A percentile compares a stretch with the other conserved stretches of the same genome.
Conservation (phyloP, 2,797 vertebrate genomes). For the Benthosema pterotum region DNA sequence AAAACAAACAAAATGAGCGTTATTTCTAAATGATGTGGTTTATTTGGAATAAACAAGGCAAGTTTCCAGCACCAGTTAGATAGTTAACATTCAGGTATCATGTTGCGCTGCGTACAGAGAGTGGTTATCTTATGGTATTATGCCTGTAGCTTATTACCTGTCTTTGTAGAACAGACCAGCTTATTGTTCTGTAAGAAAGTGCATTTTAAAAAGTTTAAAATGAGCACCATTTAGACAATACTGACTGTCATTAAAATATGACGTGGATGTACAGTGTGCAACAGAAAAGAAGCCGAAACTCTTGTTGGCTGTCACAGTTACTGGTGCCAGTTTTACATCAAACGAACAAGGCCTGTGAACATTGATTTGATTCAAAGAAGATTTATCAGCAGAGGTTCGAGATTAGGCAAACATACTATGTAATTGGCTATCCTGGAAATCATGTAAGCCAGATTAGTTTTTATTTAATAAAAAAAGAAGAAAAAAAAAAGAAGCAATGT, state of each 20-base stretch:
- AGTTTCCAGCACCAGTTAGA: slow-evolving; percentile 56
- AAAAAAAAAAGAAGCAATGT: too few species aligned
- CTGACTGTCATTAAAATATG: slow-evolving; percentile 1
- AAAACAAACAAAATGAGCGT: neutral
- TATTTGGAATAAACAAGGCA: slow-evolving; percentile 62
- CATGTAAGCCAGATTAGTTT: too few species aligned
- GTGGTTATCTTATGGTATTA: slow-evolving; percentile 36
- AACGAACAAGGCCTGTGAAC: too few species aligned
- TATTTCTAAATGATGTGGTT: slow-evolving; percentile 50
- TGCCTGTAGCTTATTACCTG: slow-evolving; percentile 46
- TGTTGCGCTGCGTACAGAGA: slow-evolving; percentile 33
- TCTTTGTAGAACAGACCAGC: slow-evolving; percentile 38
- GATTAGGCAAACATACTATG: too few species aligned
- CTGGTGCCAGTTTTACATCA: too few species aligned
- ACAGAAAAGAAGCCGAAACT: too few species aligned
- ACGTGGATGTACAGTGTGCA: neutral
- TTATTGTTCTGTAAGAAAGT: slow-evolving; percentile 52
- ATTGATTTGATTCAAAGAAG: too few species aligned
- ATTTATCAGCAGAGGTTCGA: too few species aligned
- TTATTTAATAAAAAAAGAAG: too few species aligned
- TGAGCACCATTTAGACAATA: slow-evolving; percentile 55
- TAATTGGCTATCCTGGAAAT: too few species aligned
- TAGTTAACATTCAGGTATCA: slow-evolving; percentile 37
- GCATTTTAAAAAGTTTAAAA: slow-evolving; percentile 25
- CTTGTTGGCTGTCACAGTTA: too few species aligned